These are phyloP conservation scores for Itoplectis maculator DNA, from an alignment of 2,888 invertebrate species.

Conservation along the genomic window DNA sequence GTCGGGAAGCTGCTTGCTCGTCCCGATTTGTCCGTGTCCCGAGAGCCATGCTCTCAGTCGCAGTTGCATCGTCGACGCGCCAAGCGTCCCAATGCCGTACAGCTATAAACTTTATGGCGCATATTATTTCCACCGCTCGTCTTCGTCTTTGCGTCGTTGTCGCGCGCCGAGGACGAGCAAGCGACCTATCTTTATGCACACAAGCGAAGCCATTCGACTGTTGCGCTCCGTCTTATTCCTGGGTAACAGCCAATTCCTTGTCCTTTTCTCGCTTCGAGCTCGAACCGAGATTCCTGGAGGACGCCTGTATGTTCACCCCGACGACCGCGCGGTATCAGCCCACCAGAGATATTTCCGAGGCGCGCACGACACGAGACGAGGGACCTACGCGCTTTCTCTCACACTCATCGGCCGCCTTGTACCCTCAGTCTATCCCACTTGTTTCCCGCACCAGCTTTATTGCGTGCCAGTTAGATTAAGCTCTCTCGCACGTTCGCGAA, in stretches of 20 bases:
- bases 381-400: constrained; percentile 26
- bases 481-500: constrained; percentile 49
- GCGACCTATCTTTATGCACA: constrained; percentile 61
- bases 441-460: constrained; percentile 64
- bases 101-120: constrained; percentile 72
- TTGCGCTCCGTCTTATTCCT: constrained; percentile 55
- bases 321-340: constrained; percentile 49
- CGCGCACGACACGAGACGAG: constrained; percentile 50
- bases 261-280: constrained; percentile 30
- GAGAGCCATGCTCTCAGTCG: constrained; percentile 53
- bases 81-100: constrained; percentile 57
- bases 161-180: constrained; percentile 43
- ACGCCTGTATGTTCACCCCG: constrained; percentile 45
- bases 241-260: constrained; percentile 41
- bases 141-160: constrained; percentile 55
- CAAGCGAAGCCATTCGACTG: constrained; percentile 53
- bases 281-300: constrained; percentile 33
- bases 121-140: constrained; percentile 66
- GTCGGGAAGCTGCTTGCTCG: constrained; percentile 41
- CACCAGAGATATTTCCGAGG: constrained; percentile 62
- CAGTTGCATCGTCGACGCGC: constrained; percentile 54
- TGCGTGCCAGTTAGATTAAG: constrained; percentile 69
- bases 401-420: constrained; percentile 2
- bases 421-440: constrained; percentile 34
- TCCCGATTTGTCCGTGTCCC: constrained; percentile 66